These are phyloP conservation scores for Zapornia atra DNA, from an alignment of 2,113 vertebrate genomes.

Conservation along the genomic window DNA sequence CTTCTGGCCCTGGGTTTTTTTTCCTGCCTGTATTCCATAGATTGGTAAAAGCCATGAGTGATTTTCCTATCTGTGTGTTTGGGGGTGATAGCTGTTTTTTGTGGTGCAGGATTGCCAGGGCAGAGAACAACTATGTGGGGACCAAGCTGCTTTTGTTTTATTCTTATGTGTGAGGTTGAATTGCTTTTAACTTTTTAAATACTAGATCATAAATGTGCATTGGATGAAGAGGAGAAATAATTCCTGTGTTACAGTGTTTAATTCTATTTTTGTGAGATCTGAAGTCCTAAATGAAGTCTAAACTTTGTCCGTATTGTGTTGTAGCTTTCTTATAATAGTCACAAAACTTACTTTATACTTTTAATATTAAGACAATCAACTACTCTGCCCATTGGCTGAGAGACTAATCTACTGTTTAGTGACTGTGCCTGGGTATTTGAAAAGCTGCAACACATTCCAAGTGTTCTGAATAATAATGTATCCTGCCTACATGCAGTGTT, in stretches of 20 bases:
- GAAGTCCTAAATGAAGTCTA: background rate
- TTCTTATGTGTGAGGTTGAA: background rate
- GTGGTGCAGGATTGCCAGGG: background rate
- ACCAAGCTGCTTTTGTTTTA: background rate
- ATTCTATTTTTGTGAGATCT: background rate
- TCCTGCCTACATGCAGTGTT: background rate
- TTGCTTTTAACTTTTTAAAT: background rate
- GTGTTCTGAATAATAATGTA: background rate
- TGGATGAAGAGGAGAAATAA: background rate
- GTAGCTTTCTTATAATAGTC: background rate
- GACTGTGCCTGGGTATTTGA: background rate
- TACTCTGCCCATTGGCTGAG: background rate
- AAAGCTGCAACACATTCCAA: background rate
- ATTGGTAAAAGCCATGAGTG: background rate
- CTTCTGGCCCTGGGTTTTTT: background rate
- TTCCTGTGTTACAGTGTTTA: background rate
- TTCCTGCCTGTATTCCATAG: background rate
- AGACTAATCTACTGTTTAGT: background rate
- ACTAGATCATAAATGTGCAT: background rate
- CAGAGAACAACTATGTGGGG: background rate
- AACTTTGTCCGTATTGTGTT: background rate
- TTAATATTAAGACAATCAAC: background rate
- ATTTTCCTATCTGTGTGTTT: background rate
- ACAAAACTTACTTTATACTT: background rate
- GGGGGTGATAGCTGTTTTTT: background rate